Evolutionary conservation across 2,113 vertebrate genomes (phyloP), one percentile per base, ranked within the genome.

Genomic region (Tetrax tetrax): DNA sequence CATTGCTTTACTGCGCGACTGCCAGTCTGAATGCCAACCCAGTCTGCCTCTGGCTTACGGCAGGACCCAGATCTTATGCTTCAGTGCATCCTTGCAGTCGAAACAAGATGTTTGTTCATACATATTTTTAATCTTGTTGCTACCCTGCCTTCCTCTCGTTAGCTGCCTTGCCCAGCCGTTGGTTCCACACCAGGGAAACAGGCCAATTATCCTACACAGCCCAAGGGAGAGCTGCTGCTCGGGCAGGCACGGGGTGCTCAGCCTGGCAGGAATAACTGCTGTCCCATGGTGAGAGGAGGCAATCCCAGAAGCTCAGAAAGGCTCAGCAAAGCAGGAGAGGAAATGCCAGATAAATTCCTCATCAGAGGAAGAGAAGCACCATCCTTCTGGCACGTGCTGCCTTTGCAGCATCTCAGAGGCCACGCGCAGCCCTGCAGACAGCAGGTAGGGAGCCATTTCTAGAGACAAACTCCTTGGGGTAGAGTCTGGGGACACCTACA

Each of bases 101-200:
- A 91, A 96, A 87, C 43, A 91, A 91, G 78, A 94, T 59, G 47
- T 86, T 94, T 90, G 57, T 57, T 89, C 80, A 71, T 64, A 93
- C 21, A 68, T 89, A 86, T 93, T 94, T 95, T 92, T 95, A 93
- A 84, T 83, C 80, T 54, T 83, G 91, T 89, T 96, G 86, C 92
- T 96, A 93, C 91, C 83, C 92, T 91, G 57, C 37, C 86, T 95
- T 18, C 57, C 66, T 35, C 91, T 84, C 1, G 0, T 95, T 66
- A 79, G 54, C 47, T 0, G 18, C 19, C 93, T 72, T 21, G n/a
- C 82, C 80, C 37, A 88, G 91, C 35, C 2, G 4, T 63, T 84
- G 66, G 86, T 87, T 87, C 74, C 57, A 72, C 72, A 89, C 43
- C 45, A 71, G 74, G 80, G 77, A 83, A 89, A 72, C 15, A 47